These are phyloP conservation scores for Uria lomvia DNA, from an alignment of 2,113 vertebrate species.

Conservation along the genomic window DNA sequence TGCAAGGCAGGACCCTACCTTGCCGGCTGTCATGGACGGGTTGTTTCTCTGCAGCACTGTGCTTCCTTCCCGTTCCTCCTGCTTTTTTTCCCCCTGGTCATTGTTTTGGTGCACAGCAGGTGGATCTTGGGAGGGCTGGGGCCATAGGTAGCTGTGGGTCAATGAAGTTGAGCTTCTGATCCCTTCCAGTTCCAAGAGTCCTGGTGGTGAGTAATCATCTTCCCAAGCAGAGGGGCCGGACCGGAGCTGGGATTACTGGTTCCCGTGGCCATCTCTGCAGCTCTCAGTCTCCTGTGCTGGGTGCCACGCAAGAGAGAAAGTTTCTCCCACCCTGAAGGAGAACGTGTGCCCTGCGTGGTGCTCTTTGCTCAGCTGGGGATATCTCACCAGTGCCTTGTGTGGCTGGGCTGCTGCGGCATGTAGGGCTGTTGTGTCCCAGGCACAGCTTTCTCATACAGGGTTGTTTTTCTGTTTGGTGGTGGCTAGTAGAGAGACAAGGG, in stretches of 20 bases:
- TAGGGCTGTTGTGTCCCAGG: background rate
- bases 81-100: background rate
- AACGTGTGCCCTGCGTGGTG: background rate
- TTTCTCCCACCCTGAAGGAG: background rate
- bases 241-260: background rate
- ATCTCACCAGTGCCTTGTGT: background rate
- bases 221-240: background rate
- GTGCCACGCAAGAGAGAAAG: background rate
- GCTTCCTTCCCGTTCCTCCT: background rate
- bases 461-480: background rate
- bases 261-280: background rate
- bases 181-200: background rate
- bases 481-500: background rate
- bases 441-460: background rate
- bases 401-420: background rate
- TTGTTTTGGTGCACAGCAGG: background rate
- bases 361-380: background rate
- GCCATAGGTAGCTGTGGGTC: rapidly evolving
- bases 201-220: background rate
- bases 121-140: background rate
- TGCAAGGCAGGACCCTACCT: background rate
- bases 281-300: background rate
- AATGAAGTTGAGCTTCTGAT: background rate
- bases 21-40: rapidly evolving
- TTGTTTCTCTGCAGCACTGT: background rate